Conservation (phyloP, 2,888 invertebrate species). For the Vannuccia rotundouncinata region DNA sequence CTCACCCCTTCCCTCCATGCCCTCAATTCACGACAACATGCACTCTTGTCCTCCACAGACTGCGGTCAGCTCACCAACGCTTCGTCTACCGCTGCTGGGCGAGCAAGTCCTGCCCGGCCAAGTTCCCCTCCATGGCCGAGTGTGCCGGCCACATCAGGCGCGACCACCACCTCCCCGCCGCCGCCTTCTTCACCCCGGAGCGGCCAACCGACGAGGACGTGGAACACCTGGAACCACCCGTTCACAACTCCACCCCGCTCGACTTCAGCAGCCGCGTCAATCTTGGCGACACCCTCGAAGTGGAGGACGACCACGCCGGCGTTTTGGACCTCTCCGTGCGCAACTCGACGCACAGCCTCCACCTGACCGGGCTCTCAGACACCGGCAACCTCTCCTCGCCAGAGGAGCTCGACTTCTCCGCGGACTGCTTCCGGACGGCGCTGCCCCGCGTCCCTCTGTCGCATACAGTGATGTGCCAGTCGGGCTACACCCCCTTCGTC, state of each 20-base stretch:
- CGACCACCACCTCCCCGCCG: not conserved
- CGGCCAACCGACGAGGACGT: not conserved
- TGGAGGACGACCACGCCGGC: not conserved
- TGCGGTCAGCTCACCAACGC: not conserved
- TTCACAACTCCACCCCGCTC: not conserved
- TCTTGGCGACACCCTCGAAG: not conserved
- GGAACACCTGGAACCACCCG: not conserved
- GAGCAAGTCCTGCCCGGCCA: not conserved
- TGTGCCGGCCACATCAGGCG: not conserved
- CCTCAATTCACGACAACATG: too few relatives aligned
- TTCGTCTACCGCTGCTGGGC: not conserved
- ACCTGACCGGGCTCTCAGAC: not conserved
- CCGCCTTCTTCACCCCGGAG: constrained; percentile 1
- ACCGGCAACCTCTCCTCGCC: not conserved
- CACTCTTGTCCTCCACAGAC: not conserved
- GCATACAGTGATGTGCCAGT: constrained; percentile 2
- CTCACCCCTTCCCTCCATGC: too few relatives aligned
- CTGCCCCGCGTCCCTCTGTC: not conserved
- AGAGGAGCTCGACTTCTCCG: not conserved
- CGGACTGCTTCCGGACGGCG: not conserved
- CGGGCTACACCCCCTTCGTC: not conserved
- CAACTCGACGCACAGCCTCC: not conserved
- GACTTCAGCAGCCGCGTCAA: not conserved
- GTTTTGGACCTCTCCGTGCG: constrained; percentile 16
- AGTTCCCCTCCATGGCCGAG: not conserved